Conservation (phyloP, 2,888 invertebrate genomes). For the Sphecodes monilicornis region DNA sequence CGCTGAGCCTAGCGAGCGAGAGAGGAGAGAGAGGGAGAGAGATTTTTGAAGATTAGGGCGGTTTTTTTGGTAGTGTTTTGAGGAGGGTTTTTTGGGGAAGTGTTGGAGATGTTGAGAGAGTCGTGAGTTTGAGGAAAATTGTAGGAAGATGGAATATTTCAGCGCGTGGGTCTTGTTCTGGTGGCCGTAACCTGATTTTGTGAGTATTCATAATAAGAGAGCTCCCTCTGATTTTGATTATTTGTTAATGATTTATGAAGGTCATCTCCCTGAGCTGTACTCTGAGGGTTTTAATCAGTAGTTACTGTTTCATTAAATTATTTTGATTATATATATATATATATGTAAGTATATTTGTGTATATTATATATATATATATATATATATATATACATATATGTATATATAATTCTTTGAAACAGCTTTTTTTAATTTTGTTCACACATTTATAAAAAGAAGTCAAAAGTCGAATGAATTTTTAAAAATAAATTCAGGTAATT, state of each 20-base stretch:
- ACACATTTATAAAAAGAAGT: too few relatives aligned
- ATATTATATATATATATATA: too few relatives aligned
- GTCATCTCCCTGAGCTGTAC: background rate
- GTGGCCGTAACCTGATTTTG: background rate
- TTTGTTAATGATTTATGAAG: background rate
- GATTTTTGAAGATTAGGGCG: background rate
- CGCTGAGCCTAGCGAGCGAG: slow-evolving; percentile 7
- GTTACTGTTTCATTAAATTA: too few relatives aligned
- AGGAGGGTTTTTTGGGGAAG: background rate
- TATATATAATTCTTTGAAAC: too few relatives aligned
- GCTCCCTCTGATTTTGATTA: background rate
- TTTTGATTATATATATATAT: too few relatives aligned
- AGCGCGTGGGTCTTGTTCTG: background rate
- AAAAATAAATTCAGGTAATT: too few relatives aligned
- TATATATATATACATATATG: too few relatives aligned
- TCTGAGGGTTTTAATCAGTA: too few relatives aligned
- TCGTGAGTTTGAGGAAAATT: background rate
- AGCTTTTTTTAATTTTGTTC: too few relatives aligned
- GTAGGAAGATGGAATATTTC: background rate
- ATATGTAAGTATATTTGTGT: too few relatives aligned
- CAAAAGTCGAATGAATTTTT: too few relatives aligned
- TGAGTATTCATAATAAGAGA: background rate
- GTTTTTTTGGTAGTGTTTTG: background rate
- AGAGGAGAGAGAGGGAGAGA: background rate
- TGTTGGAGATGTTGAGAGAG: background rate